Evolutionary conservation across 35 echinoderm and acorn worm species (phyloP).

Genomic region (Holothuria glaberrima): DNA sequence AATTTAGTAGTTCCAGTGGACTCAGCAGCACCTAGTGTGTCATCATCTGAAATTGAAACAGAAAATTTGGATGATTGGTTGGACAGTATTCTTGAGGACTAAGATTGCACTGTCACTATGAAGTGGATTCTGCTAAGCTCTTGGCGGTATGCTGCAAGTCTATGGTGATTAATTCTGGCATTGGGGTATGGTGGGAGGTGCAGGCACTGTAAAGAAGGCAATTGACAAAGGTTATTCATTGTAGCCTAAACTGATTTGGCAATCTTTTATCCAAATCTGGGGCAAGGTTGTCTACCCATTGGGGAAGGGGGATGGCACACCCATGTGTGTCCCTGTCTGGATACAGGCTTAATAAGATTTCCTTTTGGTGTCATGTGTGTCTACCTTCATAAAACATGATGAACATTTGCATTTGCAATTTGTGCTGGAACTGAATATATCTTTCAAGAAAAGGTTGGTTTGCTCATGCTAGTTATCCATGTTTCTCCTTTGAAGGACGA

Average conservation of each 20-base stretch:
- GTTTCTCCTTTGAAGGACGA: too few species aligned
- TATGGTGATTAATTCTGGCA: neutral
- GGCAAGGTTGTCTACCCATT: too few species aligned
- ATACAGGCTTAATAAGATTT: too few species aligned
- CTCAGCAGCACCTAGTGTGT: neutral
- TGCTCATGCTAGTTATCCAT: too few species aligned
- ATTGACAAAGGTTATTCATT: neutral
- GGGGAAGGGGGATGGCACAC: too few species aligned
- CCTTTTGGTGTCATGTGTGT: too few species aligned
- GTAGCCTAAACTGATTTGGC: neutral
- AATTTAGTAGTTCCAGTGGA: neutral
- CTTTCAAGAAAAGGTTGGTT: too few species aligned
- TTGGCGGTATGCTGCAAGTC: neutral
- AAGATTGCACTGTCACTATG: neutral
- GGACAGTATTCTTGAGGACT: constrained; percentile 36
- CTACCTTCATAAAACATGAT: too few species aligned
- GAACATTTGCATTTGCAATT: too few species aligned
- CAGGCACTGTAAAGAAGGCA: too few species aligned
- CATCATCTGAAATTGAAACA: neutral
- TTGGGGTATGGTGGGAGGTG: neutral
- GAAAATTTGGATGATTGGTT: constrained; percentile 28
- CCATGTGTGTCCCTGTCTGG: too few species aligned
- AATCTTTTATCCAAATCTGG: neutral
- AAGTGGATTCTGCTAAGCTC: neutral
- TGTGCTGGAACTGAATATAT: too few species aligned